Conservation (phyloP, 2,113 vertebrate species). For the Chlorodrepanis virens region DNA sequence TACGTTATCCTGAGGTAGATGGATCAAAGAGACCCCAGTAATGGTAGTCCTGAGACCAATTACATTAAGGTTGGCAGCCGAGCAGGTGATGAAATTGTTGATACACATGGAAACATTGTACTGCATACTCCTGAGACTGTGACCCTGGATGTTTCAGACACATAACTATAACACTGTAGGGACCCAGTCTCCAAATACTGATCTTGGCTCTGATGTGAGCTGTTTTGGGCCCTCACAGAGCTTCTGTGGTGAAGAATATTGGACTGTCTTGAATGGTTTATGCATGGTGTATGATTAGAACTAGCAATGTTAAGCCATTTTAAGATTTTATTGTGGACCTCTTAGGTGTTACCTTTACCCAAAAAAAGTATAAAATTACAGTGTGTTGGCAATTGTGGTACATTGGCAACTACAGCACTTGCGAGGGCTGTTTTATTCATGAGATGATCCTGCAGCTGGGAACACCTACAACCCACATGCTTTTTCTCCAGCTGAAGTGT, state of each 20-base stretch:
- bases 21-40: not conserved
- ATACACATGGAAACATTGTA: not conserved
- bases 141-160: not conserved
- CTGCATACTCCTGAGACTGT: not conserved
- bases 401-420: not conserved
- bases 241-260: not conserved
- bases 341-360: not conserved
- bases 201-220: not conserved
- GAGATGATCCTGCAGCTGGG: not conserved
- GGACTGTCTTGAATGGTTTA: not conserved
- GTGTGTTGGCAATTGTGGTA: not conserved
- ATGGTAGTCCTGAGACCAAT: fast-evolving
- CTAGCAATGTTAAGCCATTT: not conserved
- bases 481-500: not conserved
- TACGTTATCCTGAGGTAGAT: not conserved
- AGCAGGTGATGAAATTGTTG: not conserved
- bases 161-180: not conserved
- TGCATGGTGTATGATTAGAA: not conserved
- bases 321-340: not conserved
- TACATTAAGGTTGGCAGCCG: not conserved
- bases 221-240: not conserved
- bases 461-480: fast-evolving
- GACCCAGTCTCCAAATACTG: not conserved
- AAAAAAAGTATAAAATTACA: not conserved
- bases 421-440: fast-evolving